Conservation (phyloP, 2,888 invertebrate genomes). For the Rhabditoides inermis region DNA sequence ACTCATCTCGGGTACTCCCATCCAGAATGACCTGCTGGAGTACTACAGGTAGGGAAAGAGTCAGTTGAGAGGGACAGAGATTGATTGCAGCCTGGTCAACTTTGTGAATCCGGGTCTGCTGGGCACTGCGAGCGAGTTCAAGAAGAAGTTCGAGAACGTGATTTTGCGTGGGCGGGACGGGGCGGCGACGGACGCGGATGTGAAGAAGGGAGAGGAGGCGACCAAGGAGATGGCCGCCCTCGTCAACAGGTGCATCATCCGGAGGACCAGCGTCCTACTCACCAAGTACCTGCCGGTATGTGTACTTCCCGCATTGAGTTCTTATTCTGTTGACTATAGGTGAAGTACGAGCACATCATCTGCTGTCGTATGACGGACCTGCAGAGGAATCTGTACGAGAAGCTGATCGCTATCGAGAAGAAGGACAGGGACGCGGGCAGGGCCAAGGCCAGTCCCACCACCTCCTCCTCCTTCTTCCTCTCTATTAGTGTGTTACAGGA, state of each 20-base stretch:
- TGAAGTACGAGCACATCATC: constrained; percentile 69
- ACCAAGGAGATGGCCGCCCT: constrained; percentile 68
- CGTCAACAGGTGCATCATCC: constrained; percentile 86
- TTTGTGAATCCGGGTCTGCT: constrained; percentile 75
- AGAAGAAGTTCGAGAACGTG: constrained; percentile 74
- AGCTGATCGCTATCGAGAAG: constrained; percentile 78
- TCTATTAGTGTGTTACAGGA: not conserved
- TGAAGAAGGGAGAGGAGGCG: constrained; percentile 63
- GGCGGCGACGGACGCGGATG: constrained; percentile 73
- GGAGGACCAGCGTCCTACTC: constrained; percentile 70
- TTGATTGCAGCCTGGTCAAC: constrained; percentile 72
- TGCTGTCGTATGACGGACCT: constrained; percentile 79
- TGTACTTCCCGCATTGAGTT: not conserved
- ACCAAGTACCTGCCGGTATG: constrained; percentile 92
- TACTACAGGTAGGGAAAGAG: constrained; percentile 72
- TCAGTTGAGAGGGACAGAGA: too few relatives aligned
- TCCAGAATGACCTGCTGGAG: constrained; percentile 94
- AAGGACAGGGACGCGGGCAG: constrained; percentile 57
- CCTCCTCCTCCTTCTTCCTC: not conserved
- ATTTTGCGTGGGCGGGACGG: constrained; percentile 87
- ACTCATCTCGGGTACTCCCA: constrained; percentile 91
- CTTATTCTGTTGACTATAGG: constrained; percentile 20
- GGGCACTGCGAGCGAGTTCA: constrained; percentile 67
- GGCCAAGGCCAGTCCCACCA: constrained; percentile 6
- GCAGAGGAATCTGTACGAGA: constrained; percentile 76